Percentiles rank a stretch among this genome's conserved stretches.
Evolutionary conservation across 2,888 invertebrate species (phyloP).

Genomic region (Gari tellinella): DNA sequence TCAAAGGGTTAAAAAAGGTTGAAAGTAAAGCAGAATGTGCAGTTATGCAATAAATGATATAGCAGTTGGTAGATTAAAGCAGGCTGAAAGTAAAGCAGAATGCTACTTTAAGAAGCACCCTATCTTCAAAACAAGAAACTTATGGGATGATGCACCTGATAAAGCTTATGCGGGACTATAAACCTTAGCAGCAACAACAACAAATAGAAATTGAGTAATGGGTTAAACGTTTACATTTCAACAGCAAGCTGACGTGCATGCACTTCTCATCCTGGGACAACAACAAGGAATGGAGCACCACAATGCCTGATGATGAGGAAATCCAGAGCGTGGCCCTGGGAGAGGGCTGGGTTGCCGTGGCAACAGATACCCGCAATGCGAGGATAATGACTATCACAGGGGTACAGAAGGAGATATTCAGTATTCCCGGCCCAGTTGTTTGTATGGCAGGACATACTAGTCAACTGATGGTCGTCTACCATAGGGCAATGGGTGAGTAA

Average conservation of each 20-base stretch:
- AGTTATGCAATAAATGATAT: too few species aligned
- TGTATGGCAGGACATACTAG: constrained; percentile 88
- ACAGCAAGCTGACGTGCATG: constrained; percentile 90
- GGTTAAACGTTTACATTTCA: constrained; percentile 32
- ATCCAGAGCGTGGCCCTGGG: constrained; percentile 87
- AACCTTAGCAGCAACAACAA: too few species aligned
- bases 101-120: too few species aligned
- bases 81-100: too few species aligned
- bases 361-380: constrained; percentile 90
- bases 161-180: too few species aligned
- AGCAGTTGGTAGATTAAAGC: too few species aligned
- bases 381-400: constrained; percentile 95
- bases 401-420: constrained; percentile 92
- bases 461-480: constrained; percentile 88
- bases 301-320: constrained; percentile 92
- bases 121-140: too few species aligned
- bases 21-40: too few species aligned
- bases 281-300: constrained; percentile 94
- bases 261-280: constrained; percentile 88
- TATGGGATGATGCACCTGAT: too few species aligned
- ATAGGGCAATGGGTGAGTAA: constrained; percentile 86
- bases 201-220: too few species aligned
- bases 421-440: constrained; percentile 90
- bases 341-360: constrained; percentile 91
- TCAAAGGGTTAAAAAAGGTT: too few species aligned